Percentiles rank a stretch among this genome's conserved stretches.
Conservation (phyloP, 2,797 vertebrate genomes). For the Artibeus lituratus region DNA sequence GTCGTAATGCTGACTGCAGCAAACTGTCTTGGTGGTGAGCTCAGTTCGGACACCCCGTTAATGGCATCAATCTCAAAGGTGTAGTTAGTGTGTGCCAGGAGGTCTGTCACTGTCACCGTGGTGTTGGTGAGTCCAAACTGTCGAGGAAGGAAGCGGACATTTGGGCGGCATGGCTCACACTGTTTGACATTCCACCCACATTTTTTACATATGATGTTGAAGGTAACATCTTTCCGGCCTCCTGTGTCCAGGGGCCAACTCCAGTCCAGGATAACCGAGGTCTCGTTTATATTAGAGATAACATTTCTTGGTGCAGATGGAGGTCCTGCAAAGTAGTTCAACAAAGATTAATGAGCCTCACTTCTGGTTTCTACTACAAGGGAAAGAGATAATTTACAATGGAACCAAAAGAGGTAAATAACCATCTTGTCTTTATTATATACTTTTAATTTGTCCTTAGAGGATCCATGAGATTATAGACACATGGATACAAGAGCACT, state of each 20-base stretch:
- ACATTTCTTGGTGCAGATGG: conserved; percentile 95
- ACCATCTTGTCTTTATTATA: conserved; percentile 56
- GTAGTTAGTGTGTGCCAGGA: conserved; percentile 98
- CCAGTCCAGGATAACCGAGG: conserved; percentile 98
- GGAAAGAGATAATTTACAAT: conserved; percentile 35
- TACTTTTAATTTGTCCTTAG: conserved; percentile 43
- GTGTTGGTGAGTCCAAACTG: conserved; percentile 92
- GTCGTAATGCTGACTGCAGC: conserved; percentile 97
- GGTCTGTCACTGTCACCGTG: conserved; percentile 94
- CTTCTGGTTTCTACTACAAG: conserved; percentile 29
- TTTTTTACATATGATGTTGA: conserved; percentile 95
- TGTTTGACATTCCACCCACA: conserved; percentile 82
- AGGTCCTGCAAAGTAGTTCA: conserved; percentile 86
- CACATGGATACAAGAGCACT: background rate
- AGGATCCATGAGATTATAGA: conserved; percentile 22
- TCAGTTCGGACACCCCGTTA: conserved; percentile 93
- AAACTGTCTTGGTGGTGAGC: conserved; percentile 87
- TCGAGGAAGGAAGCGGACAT: conserved; percentile 93
- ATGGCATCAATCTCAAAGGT: conserved; percentile 96
- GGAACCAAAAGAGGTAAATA: conserved; percentile 26
- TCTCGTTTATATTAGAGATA: conserved; percentile 99
- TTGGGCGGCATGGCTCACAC: conserved; percentile 92
- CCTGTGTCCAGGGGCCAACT: conserved; percentile 95
- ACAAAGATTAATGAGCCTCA: conserved; percentile 65
- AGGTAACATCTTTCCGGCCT: conserved; percentile 93